Evolutionary conservation across 2,797 vertebrate genomes (phyloP).

Genomic region (Numenius phaeopus): DNA sequence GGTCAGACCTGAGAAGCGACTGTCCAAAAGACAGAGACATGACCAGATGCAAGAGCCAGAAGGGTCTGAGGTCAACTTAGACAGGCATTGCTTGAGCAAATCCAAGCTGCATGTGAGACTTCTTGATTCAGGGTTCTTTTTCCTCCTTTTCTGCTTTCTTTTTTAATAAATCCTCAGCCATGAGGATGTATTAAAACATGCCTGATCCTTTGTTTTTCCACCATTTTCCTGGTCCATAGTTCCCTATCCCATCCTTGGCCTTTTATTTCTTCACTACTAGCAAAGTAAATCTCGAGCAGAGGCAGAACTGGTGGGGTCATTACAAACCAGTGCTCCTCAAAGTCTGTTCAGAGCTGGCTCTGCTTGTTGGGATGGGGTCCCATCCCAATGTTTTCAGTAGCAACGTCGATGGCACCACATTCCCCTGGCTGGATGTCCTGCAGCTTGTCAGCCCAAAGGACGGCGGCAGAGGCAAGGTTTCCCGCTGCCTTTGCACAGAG

Average conservation of each 20-base stretch:
- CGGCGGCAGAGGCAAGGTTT: background rate
- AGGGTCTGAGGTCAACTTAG: background rate
- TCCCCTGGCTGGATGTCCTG: background rate
- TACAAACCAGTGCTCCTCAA: background rate
- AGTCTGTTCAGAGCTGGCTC: background rate
- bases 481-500: fast-evolving
- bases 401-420: fast-evolving
- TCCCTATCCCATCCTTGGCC: background rate
- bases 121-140: background rate
- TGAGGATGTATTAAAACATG: background rate
- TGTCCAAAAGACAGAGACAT: background rate
- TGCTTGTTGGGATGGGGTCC: background rate
- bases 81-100: background rate
- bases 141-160: background rate
- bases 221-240: background rate
- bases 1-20: background rate
- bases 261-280: background rate
- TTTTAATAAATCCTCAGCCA: background rate
- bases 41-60: background rate
- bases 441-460: background rate
- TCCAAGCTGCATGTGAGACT: background rate
- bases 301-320: background rate
- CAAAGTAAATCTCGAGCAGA: background rate
- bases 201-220: background rate
- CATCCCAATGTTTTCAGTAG: background rate